Percentiles rank a stretch among this genome's conserved stretches.
phyloP scores from a whole-genome alignment of 2,113 vertebrate genomes.

The Columba livia region DNA sequence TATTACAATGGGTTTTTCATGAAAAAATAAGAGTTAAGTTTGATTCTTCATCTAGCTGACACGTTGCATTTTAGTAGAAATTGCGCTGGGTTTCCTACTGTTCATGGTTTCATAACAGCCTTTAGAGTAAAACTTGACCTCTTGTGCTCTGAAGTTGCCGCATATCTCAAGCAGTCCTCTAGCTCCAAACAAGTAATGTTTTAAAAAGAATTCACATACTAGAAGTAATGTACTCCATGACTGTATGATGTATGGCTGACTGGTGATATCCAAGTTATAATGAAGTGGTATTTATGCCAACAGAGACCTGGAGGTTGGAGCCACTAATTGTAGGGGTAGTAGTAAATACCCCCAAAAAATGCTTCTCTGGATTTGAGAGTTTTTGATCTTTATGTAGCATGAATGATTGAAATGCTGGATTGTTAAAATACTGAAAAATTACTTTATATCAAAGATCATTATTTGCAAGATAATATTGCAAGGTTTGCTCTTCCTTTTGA shows the following conservation, averaged over 20 bases:
- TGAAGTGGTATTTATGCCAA: background rate
- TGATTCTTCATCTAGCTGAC: background rate
- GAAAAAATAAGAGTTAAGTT: background rate
- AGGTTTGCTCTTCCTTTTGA: slow-evolving; percentile 54
- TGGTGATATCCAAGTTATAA: background rate
- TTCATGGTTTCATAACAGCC: background rate
- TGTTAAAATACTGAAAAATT: background rate
- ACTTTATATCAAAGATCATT: background rate
- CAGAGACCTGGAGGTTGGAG: background rate
- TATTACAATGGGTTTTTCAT: background rate
- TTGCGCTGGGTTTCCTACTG: background rate
- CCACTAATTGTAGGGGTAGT: background rate
- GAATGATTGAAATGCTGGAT: background rate
- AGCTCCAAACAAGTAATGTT: background rate
- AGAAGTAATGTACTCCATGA: background rate
- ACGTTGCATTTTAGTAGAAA: background rate
- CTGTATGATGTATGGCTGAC: background rate
- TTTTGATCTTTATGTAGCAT: background rate
- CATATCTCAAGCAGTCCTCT: background rate
- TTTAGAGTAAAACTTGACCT: background rate
- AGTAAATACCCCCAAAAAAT: background rate
- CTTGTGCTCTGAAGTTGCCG: background rate
- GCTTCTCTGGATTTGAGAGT: background rate
- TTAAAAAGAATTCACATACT: background rate
- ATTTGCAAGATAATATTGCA: slow-evolving; percentile 54